Evolutionary conservation across 1,140 invertebrate species (phyloP), one percentile per base, ranked within the genome.

Genomic region (Anastrepha obliqua): DNA sequence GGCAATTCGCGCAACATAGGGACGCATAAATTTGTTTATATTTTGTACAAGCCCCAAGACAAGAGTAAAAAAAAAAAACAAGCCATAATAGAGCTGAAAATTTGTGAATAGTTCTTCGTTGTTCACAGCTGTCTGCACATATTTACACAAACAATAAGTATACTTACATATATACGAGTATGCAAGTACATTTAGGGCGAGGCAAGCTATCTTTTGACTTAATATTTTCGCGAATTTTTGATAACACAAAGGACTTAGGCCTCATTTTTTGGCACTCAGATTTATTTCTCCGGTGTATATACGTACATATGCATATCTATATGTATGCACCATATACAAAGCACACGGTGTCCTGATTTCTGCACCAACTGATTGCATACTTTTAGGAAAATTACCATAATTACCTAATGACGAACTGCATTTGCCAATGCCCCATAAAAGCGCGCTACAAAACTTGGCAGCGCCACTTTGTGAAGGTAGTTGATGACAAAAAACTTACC

Each of bases 361-460:
- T 29, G 15, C 20, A 17, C 44, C 15, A 81, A 55, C 47, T 81
- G 74, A 81, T 81, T 81, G 74, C 74, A 81, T 81, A 81, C 74
- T 81, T 81, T 81, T 81, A 81, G 74, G 74, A 55, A 81, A 81
- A 81, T 81, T 81, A 81, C 74, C n/a, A 81, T 81, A 51, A 81
- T 58, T 81, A 81, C 47, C 74, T 81, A 55, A 81, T 81, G 47
- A 58, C 13, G 47, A 55, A 55, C n/a, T 51, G 47, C 47, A 55
- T 20, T 81, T n/a, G 17, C 47, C 8, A 81, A 11, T 9, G 47
- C 7, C 47, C 44, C 44, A 81, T 47, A 55, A 55, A 7, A 55
- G 11, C 2, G 44, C 6, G 17, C 7, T 11, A 81, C 3, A 9
- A 74, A 74, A 17, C 5, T n/a, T 47, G 15, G 9, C 42, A 47